Conservation (phyloP, 2,888 invertebrate species). For the Cryptocephalus moraei region DNA sequence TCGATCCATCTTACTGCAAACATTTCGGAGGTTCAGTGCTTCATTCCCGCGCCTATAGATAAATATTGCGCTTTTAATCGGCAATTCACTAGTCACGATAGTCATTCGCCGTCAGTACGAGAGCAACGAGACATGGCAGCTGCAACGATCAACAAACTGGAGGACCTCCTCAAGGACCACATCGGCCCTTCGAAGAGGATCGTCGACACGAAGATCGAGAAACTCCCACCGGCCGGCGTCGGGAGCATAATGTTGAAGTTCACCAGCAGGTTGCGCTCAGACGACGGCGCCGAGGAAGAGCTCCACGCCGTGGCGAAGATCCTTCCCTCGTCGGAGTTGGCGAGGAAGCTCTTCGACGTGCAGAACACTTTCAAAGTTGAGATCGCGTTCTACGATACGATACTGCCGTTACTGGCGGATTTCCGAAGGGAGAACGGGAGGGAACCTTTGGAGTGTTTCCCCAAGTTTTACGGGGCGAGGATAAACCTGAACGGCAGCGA, state of each 20-base stretch:
- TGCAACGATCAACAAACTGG: not conserved
- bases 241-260: slow-evolving; percentile 2
- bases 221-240: not conserved
- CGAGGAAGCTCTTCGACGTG: slow-evolving; percentile 38
- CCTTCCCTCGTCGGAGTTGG: slow-evolving; percentile 4
- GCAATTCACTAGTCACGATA: too few species aligned
- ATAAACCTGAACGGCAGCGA: slow-evolving; percentile 8
- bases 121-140: too few species aligned
- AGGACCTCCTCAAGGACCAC: not conserved
- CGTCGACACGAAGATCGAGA: not conserved
- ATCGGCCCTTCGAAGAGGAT: slow-evolving; percentile 1
- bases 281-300: not conserved
- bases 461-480: slow-evolving; percentile 37
- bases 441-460: slow-evolving; percentile 33
- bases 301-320: slow-evolving; percentile 1
- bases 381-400: slow-evolving; percentile 37
- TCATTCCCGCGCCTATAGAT: too few species aligned
- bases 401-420: slow-evolving; percentile 34
- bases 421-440: slow-evolving; percentile 35
- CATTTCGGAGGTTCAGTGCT: too few species aligned
- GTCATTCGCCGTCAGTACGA: too few species aligned
- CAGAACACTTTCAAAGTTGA: slow-evolving; percentile 41
- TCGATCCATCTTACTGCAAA: too few species aligned
- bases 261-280: not conserved
- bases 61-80: too few species aligned